A percentile compares a stretch with the other conserved stretches of the same genome.
Evolutionary conservation across 1,140 invertebrate species (phyloP).

Genomic region (Ruditapes philippinarum): DNA sequence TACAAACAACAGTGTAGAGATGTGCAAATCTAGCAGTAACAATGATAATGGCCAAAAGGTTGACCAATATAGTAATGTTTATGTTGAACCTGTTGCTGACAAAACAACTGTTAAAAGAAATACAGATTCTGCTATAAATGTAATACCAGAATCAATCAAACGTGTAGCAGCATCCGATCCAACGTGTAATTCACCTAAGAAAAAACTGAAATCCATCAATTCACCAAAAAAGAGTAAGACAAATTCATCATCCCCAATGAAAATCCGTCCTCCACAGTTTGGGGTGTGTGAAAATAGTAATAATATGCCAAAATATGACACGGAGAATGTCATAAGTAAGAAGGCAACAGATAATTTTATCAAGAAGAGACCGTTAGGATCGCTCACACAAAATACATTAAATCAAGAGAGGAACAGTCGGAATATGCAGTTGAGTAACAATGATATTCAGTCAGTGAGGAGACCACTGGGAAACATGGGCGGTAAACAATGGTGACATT

Average conservation of each 20-base stretch:
- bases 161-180: neutral
- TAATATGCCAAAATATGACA: constrained; percentile 21
- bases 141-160: neutral
- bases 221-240: constrained; percentile 35
- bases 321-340: constrained; percentile 42
- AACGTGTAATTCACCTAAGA: neutral
- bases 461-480: constrained; percentile 33
- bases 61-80: neutral
- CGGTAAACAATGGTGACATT: neutral
- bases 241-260: constrained; percentile 7
- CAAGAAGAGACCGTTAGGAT: constrained; percentile 54
- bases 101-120: neutral
- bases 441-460: neutral
- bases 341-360: neutral
- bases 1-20: neutral
- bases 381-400: constrained; percentile 33
- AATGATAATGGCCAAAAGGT: neutral
- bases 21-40: neutral
- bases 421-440: neutral
- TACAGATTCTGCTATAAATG: neutral
- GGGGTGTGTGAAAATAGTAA: constrained; percentile 29
- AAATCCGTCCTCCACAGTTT: neutral
- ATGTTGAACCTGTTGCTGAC: neutral
- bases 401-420: constrained; percentile 12
- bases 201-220: constrained; percentile 4